Conservation (phyloP, 2,888 invertebrate species). For the Melieria crassipennis region DNA sequence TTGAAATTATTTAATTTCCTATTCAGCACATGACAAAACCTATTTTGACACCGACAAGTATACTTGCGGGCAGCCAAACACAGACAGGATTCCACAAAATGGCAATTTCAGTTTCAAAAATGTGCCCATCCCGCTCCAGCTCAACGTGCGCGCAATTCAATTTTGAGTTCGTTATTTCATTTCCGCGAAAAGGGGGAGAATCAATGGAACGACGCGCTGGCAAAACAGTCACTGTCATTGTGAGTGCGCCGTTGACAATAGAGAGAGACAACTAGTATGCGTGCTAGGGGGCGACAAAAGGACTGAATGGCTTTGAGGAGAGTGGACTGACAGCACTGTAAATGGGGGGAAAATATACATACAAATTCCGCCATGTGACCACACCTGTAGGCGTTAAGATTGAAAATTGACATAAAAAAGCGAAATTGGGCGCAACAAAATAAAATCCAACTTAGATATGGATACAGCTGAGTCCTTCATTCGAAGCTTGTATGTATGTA, state of each 20-base stretch:
- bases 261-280: constrained; percentile 31
- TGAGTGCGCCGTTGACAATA: constrained; percentile 22
- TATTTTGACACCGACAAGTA: too few species aligned
- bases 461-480: too few species aligned
- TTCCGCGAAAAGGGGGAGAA: constrained; percentile 28
- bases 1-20: constrained; percentile 49
- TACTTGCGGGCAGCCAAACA: too few species aligned
- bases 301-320: background rate
- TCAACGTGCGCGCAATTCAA: constrained; percentile 25
- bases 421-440: too few species aligned
- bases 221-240: constrained; percentile 36
- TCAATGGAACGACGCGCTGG: constrained; percentile 20
- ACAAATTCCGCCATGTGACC: too few species aligned
- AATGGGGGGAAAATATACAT: too few species aligned
- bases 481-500: too few species aligned
- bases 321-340: background rate
- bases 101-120: constrained; percentile 33
- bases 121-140: constrained; percentile 7
- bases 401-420: too few species aligned
- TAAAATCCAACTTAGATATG: too few species aligned
- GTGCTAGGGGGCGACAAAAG: background rate
- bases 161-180: constrained; percentile 38
- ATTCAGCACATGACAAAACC: constrained; percentile 38
- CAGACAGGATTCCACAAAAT: background rate
- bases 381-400: too few species aligned